Evolutionary conservation across 2,888 invertebrate genomes (phyloP).

Genomic region (Eurois occulta): DNA sequence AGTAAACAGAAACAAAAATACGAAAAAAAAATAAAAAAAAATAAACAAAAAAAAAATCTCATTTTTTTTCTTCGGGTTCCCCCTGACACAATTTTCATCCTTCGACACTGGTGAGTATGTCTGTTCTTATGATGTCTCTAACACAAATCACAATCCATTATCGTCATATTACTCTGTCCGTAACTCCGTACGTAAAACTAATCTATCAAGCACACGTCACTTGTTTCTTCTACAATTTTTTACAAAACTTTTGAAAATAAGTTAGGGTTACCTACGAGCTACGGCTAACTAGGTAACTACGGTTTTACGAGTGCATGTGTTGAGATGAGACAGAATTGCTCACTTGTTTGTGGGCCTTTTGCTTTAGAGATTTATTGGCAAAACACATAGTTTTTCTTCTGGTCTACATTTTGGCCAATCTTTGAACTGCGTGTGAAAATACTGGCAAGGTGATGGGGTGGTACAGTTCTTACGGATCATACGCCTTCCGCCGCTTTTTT

Average conservation of each 20-base stretch:
- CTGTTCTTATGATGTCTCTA: slow-evolving; percentile 29
- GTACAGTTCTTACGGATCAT: not conserved
- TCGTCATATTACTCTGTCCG: slow-evolving; percentile 35
- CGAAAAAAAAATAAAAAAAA: too few species aligned
- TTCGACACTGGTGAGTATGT: slow-evolving; percentile 33
- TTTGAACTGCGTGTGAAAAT: not conserved
- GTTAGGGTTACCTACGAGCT: slow-evolving; percentile 25
- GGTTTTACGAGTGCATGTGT: not conserved
- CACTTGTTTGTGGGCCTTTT: not conserved
- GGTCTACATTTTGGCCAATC: not conserved
- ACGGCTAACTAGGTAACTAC: too few species aligned
- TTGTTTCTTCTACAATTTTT: slow-evolving; percentile 56
- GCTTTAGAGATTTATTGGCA: not conserved
- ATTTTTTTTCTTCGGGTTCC: too few species aligned
- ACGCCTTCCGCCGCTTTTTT: not conserved
- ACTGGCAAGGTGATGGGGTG: not conserved
- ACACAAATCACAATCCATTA: slow-evolving; percentile 53
- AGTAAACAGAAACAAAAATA: too few species aligned
- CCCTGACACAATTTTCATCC: too few species aligned
- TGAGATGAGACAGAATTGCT: not conserved
- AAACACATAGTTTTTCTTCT: slow-evolving; percentile 5
- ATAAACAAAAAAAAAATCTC: too few species aligned
- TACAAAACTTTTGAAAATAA: slow-evolving; percentile 32
- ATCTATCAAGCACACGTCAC: slow-evolving; percentile 57
- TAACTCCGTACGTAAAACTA: slow-evolving; percentile 27